These are phyloP conservation scores for Operophtera brumata DNA, from an alignment of 2,888 invertebrate genomes.

Conservation along the genomic window DNA sequence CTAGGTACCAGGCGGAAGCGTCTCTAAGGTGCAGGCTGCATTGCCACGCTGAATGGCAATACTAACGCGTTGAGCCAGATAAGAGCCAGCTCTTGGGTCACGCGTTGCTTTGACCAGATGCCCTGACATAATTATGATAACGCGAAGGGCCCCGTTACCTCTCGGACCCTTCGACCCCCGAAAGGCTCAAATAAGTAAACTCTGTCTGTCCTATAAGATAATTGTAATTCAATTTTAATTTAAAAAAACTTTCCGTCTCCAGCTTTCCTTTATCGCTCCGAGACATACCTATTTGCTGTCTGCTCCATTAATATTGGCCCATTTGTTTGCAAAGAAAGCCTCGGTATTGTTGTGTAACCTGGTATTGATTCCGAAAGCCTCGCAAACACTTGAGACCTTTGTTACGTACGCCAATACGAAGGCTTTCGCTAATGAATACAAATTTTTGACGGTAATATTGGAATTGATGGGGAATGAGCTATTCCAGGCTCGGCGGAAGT, in stretches of 20 bases:
- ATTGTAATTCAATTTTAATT: not conserved
- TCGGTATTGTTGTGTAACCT: slow-evolving; percentile 42
- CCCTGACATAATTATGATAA: too few relatives aligned
- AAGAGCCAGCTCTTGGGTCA: too few relatives aligned
- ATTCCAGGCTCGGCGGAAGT: not conserved
- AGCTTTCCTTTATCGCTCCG: slow-evolving; percentile 4
- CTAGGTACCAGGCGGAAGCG: too few relatives aligned
- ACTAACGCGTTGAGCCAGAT: too few relatives aligned
- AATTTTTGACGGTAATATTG: slow-evolving; percentile 18
- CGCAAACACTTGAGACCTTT: slow-evolving; percentile 46
- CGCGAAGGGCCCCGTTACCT: too few relatives aligned
- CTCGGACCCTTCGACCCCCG: too few relatives aligned
- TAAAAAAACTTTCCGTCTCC: too few relatives aligned
- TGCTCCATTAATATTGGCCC: slow-evolving; percentile 42
- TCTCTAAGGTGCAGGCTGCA: too few relatives aligned
- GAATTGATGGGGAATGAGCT: slow-evolving; percentile 2
- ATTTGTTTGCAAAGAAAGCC: slow-evolving; percentile 45
- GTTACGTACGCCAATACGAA: slow-evolving; percentile 35
- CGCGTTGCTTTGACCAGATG: too few relatives aligned
- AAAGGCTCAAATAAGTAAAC: too few relatives aligned
- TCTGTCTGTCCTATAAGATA: too few relatives aligned
- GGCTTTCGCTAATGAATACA: slow-evolving; percentile 24
- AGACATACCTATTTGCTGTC: slow-evolving; percentile 24
- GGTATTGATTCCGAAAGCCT: slow-evolving; percentile 49
- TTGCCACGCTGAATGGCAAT: too few relatives aligned